Conservation (phyloP, 1,140 invertebrate species). For the Caenorhabditis brenneri region DNA sequence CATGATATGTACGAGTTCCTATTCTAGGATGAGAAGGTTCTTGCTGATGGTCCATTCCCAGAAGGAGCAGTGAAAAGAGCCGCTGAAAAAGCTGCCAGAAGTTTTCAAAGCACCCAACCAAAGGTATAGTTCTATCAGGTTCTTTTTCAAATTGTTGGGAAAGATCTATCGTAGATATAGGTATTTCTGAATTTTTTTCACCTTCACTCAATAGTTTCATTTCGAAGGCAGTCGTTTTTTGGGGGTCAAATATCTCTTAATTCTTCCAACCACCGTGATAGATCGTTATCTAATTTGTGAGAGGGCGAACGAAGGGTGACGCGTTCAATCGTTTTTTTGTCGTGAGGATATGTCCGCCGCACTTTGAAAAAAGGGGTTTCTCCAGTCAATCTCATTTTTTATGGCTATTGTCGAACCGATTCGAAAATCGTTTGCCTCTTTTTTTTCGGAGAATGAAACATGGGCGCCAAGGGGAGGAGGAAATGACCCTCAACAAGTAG, state of each 20-base stretch:
- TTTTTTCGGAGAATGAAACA: background rate
- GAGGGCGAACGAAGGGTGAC: conserved; percentile 6
- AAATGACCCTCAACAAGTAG: background rate
- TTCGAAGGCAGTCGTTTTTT: background rate
- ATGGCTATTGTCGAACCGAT: conserved; percentile 27
- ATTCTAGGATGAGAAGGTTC: conserved; percentile 34
- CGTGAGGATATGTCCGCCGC: background rate
- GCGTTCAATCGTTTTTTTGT: conserved; percentile 17
- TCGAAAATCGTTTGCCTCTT: background rate
- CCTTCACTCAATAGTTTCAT: background rate
- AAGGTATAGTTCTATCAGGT: conserved; percentile 56
- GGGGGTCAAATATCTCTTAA: conserved; percentile 4
- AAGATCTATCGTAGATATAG: background rate
- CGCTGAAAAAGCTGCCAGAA: conserved; percentile 68
- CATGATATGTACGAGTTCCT: conserved; percentile 1
- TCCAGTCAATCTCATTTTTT: conserved; percentile 33
- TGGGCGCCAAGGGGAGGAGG: background rate
- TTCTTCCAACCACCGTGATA: background rate
- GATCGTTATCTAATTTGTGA: conserved; percentile 15
- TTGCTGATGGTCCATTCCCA: conserved; percentile 65
- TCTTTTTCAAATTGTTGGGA: background rate
- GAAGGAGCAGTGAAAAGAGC: conserved; percentile 68
- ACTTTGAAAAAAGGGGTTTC: background rate
- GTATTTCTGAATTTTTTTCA: background rate
- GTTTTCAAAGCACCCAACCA: conserved; percentile 69